Conservation (phyloP, 1,140 invertebrate species). For the Cheumatopsyche charites region DNA sequence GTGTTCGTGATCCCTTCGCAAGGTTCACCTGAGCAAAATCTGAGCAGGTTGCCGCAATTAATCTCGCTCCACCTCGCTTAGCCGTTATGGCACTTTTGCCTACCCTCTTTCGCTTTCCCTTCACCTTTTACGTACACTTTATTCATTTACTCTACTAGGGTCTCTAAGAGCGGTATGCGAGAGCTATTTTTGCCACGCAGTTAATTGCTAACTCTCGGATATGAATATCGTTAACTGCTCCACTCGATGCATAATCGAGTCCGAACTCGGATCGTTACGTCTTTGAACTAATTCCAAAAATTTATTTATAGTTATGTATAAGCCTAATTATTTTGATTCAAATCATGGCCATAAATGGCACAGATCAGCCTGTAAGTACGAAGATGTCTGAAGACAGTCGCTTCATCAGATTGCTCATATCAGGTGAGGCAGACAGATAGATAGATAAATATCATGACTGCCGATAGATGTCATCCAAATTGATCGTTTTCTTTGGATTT, state of each 20-base stretch:
- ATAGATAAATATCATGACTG: no score
- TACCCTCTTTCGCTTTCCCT: background rate
- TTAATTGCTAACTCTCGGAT: background rate
- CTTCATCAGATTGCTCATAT: no score
- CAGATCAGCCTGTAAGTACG: no score
- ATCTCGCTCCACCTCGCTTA: conserved; percentile 24
- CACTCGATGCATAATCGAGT: background rate
- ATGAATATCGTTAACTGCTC: background rate
- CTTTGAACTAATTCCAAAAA: no score
- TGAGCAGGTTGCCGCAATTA: conserved; percentile 34
- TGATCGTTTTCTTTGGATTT: no score
- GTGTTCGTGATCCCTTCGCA: background rate
- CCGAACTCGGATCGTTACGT: no score
- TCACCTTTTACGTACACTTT: background rate
- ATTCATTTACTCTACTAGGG: background rate
- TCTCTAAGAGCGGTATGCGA: background rate
- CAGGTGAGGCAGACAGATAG: no score
- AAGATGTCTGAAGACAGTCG: no score
- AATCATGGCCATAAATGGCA: no score
- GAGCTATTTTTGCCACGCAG: background rate
- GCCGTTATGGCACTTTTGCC: conserved; percentile 24
- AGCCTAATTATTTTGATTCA: no score
- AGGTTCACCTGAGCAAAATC: conserved; percentile 23
- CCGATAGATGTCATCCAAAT: no score
- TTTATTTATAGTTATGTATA: no score